Percentiles rank a stretch among this genome's conserved stretches.
Evolutionary conservation across 2,888 invertebrate species (phyloP).

Genomic region (Rhagonycha lutea): DNA sequence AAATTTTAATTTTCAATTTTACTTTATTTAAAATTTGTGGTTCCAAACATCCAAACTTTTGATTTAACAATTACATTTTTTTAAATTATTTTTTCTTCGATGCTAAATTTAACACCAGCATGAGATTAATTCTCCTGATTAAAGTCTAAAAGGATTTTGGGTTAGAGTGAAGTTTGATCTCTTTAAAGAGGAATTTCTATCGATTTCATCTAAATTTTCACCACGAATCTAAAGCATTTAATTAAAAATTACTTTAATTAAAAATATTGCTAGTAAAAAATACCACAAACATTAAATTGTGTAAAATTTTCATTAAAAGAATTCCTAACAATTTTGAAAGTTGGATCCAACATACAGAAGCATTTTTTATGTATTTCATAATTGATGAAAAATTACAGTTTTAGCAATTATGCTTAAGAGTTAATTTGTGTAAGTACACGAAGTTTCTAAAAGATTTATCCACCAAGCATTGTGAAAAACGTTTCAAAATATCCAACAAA

Average conservation of each 20-base stretch:
- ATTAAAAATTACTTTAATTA: neutral
- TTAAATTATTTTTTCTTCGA: neutral
- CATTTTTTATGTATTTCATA: neutral
- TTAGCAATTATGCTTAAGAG: neutral
- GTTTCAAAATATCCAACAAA: neutral
- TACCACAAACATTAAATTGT: neutral
- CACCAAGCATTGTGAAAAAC: neutral
- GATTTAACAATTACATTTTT: neutral
- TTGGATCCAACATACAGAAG: neutral
- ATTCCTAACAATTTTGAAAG: neutral
- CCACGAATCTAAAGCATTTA: neutral
- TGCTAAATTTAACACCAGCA: neutral
- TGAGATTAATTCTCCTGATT: neutral
- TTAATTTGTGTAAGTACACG: no score
- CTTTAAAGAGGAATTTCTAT: neutral
- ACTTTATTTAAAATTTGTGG: neutral
- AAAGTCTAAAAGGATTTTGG: neutral
- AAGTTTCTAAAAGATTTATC: neutral
- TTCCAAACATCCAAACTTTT: neutral
- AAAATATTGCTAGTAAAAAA: neutral
- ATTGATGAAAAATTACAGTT: neutral
- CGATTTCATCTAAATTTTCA: neutral
- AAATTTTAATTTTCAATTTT: conserved; percentile 8
- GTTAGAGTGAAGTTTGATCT: neutral
- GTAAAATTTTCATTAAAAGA: neutral